Evolutionary conservation across 1,140 invertebrate species (phyloP), one percentile per base, ranked within the genome.

Genomic region (Habropoda laboriosa): DNA sequence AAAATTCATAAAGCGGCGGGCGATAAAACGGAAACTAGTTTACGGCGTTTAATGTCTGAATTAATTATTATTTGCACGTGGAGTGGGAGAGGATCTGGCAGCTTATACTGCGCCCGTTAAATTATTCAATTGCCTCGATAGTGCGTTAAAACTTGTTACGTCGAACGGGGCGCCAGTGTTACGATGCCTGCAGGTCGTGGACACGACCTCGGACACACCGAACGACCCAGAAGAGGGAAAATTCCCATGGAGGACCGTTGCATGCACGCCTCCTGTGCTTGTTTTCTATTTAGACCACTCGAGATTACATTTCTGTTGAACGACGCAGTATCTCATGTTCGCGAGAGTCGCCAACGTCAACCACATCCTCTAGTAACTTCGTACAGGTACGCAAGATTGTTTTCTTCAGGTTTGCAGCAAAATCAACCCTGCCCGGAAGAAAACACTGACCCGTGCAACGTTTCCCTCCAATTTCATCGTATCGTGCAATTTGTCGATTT

Each of bases 71-170:
- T 30, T 42, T 16, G 21, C 27, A 7, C 18, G 8, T 0, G 0
- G 40, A 24, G 32, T n/a, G 10, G 10, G 3, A 12, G 21, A 16
- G 5, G 49, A 75, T 75, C n/a, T 24, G 7, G 38, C n/a, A n/a
- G 63, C 1, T 30, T 35, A n/a, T 5, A 45, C 13, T 27, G 18
- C 18, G 13, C 4, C 18, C 38, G 21, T 77, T 58, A 57, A n/a
- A 77, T 68, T 77, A 77, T 77, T 68, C 42, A 77, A 21, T 8
- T 2, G 3, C 8, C 30, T 18, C 74, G 53, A 77, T 70, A 77
- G 64, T 38, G 64, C 51, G 64, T 70, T 60, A 27, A 77, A 68
- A 70, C 74, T 77, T 40, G 60, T 75, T 75, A 67, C 61, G 27
- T 21, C 12, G 8, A 24, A 51, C 21, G 18, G 30, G 8, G 32